These are phyloP conservation scores for Plodia interpunctella DNA, from an alignment of 1,140 invertebrate species.

Conservation along the genomic window DNA sequence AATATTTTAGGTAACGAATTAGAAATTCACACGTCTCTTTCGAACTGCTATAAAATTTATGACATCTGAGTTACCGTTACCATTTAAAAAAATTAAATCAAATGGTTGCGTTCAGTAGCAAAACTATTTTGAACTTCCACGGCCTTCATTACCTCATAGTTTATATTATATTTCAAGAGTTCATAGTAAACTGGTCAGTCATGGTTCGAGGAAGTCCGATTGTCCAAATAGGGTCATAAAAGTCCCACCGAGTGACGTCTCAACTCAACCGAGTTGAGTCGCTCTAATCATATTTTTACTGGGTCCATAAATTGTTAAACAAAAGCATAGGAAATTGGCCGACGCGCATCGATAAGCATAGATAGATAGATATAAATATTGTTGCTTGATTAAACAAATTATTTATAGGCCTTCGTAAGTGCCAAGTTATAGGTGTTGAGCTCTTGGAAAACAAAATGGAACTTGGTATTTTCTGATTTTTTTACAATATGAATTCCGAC, in stretches of 20 bases:
- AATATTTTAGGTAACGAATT: constrained; percentile 20
- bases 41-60: constrained; percentile 57
- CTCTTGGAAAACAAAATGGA: too few relatives aligned
- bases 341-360: constrained; percentile 33
- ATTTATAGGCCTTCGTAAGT: neutral
- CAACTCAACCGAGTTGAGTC: constrained; percentile 34
- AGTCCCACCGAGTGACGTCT: constrained; percentile 48
- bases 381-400: neutral
- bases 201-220: constrained; percentile 58
- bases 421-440: too few relatives aligned
- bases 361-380: too few relatives aligned
- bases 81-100: constrained; percentile 48
- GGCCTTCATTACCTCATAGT: neutral
- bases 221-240: constrained; percentile 58
- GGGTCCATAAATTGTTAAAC: constrained; percentile 51
- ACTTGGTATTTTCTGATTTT: too few relatives aligned
- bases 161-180: constrained; percentile 14
- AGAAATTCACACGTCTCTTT: constrained; percentile 54
- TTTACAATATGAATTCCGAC: too few relatives aligned
- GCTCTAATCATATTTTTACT: constrained; percentile 61
- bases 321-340: constrained; percentile 32
- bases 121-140: constrained; percentile 19
- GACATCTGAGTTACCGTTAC: constrained; percentile 36
- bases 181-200: constrained; percentile 32
- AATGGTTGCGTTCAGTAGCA: constrained; percentile 25